phyloP scores from a whole-genome alignment of 1,140 invertebrate species.

The Euglossa dilemma region DNA sequence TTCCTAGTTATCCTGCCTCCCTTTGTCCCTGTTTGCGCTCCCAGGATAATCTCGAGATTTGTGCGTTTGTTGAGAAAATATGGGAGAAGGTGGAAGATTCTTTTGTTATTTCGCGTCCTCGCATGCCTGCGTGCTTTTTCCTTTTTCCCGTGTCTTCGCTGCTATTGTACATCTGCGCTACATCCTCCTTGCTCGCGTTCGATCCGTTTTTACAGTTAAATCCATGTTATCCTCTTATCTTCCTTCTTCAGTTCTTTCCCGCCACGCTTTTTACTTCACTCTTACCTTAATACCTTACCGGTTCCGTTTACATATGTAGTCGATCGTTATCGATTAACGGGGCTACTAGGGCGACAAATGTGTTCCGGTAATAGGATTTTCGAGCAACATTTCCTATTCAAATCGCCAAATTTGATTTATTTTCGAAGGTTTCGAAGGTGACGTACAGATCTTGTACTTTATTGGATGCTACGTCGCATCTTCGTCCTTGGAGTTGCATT shows the following conservation, averaged over 20 bases:
- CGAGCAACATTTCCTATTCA: no score
- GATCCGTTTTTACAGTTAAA: background rate
- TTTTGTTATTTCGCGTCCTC: background rate
- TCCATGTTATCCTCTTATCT: background rate
- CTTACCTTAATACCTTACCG: background rate
- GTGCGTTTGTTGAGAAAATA: background rate
- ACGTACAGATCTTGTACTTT: no score
- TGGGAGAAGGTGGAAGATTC: background rate
- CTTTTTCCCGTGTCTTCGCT: background rate
- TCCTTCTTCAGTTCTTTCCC: background rate
- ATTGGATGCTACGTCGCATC: no score
- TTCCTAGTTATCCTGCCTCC: background rate
- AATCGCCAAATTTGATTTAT: no score
- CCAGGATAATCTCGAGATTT: background rate
- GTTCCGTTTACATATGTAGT: background rate
- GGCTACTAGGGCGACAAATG: no score
- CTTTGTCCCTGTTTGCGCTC: background rate
- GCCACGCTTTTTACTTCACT: background rate
- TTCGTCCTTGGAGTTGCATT: no score
- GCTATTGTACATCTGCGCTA: background rate
- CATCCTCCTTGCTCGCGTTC: background rate
- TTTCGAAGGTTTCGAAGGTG: no score
- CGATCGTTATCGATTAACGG: no score
- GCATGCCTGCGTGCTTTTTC: background rate
- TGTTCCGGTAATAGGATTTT: no score